Evolutionary conservation across 2,113 vertebrate genomes (phyloP), one percentile per base, ranked within the genome.

Genomic region (Muscicapa adusta): DNA sequence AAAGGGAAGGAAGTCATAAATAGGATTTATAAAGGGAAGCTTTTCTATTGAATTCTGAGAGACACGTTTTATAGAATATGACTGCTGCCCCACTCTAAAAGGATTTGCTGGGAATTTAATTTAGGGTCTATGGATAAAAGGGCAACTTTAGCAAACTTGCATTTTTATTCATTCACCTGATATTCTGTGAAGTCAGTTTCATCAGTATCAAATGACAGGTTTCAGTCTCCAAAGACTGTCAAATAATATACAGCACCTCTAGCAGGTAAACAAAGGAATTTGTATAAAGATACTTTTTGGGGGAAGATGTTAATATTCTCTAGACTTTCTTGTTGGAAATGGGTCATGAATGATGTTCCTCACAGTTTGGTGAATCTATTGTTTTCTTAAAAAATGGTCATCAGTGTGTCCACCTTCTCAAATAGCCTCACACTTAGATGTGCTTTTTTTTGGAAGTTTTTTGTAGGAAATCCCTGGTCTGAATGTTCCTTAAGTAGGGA

Each of bases 51-150:
- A 98, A 98, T 98, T 97, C 97, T 96, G 91, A 98, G 97, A 95
- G 96, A 96, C 98, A 98, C 94, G 67, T 98, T 99, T 98, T 98
- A 97, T 96, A 98, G 98, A 98, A 98, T 98, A 97, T 97, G 98
- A 98, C 98, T 97, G 96, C 97, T 98, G 98, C 98, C 97, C 98
- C 97, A 95, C 97, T 98, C 97, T 98, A 98, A 99, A 98, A 98
- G 97, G 98, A 98, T 99, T 98, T 98, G 94, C 97, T 98, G 97
- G 97, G 97, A 98, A 98, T 98, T 98, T 98, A 98, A 99, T 99
- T 98, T 98, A 92, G 96, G 91, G 65, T 96, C 96, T 96, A 4
- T 94, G 89, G 68, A 96, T 97, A 96, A 97, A 97, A 97, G 94
- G 95, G 81, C 95, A 96, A 97, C 94, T 96, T 97, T 95, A 95